Conservation (phyloP, 2,888 invertebrate species). For the Limenitis camilla region DNA sequence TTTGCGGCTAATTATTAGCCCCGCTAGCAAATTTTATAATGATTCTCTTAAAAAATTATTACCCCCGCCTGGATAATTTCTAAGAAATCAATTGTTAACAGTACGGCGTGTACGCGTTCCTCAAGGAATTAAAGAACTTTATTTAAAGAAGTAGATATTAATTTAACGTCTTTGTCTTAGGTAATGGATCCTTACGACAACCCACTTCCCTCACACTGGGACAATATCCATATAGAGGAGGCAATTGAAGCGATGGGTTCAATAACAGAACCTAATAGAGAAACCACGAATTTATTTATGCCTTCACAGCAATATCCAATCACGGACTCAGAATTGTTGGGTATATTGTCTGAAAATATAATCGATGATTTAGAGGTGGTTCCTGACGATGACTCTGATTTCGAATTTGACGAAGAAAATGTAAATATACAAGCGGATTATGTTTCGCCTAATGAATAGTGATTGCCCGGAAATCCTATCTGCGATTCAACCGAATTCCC, state of each 20-base stretch:
- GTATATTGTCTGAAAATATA: conserved; percentile 7
- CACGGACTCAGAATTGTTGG: conserved; percentile 4
- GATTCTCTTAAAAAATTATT: no score
- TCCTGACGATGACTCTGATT: conserved; percentile 8
- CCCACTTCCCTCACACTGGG: conserved; percentile 18
- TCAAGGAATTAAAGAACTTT: no score
- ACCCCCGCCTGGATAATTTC: no score
- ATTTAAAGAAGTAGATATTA: no score
- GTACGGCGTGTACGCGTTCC: no score
- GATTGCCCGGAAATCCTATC: conserved; percentile 13
- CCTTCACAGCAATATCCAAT: conserved; percentile 5
- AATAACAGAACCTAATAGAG: not conserved
- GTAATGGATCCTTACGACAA: conserved; percentile 14
- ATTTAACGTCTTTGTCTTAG: no score
- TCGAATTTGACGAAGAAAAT: conserved; percentile 7
- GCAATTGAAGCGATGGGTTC: not conserved
- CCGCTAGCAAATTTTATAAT: no score
- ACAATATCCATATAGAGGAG: conserved; percentile 4
- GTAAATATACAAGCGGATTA: conserved; percentile 1
- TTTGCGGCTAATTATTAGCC: no score
- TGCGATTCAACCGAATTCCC: conserved; percentile 5
- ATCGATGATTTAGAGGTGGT: conserved; percentile 15
- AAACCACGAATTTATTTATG: not conserved
- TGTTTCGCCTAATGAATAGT: conserved; percentile 12
- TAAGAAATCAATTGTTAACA: no score